phyloP scores from a whole-genome alignment of 2,113 vertebrate genomes.

The Dascyllus trimaculatus region DNA sequence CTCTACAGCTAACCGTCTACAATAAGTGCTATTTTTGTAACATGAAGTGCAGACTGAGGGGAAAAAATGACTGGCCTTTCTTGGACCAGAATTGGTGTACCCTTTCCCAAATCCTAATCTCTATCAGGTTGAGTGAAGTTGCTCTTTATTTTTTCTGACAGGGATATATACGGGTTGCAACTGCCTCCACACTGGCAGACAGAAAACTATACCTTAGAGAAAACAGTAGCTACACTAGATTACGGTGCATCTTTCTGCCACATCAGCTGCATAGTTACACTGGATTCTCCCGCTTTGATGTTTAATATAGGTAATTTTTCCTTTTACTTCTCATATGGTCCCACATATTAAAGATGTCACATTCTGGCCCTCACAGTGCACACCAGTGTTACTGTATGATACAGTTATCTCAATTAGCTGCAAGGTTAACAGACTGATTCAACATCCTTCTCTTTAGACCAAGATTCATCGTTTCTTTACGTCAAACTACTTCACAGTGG shows the following conservation, averaged over 20 bases:
- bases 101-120: slow-evolving; percentile 34
- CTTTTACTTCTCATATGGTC: too few relatives aligned
- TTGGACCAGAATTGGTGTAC: slow-evolving; percentile 13
- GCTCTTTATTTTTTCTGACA: slow-evolving; percentile 32
- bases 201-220: background rate
- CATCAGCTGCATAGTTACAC: background rate
- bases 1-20: slow-evolving; percentile 24
- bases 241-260: background rate
- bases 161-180: background rate
- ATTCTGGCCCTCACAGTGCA: background rate
- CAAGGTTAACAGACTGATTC: slow-evolving; percentile 4
- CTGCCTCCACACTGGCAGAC: slow-evolving; percentile 6
- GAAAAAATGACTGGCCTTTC: slow-evolving; percentile 10
- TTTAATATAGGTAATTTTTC: too few relatives aligned
- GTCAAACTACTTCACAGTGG: background rate
- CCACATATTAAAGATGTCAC: background rate
- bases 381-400: too few relatives aligned
- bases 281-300: too few relatives aligned
- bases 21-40: slow-evolving; percentile 46
- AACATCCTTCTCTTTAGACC: background rate
- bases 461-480: background rate
- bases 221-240: background rate
- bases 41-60: background rate
- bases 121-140: slow-evolving; percentile 26
- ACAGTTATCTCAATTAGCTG: background rate